These are phyloP conservation scores for Danionella dracula DNA, from an alignment of 2,797 vertebrate genomes.

Conservation along the genomic window DNA sequence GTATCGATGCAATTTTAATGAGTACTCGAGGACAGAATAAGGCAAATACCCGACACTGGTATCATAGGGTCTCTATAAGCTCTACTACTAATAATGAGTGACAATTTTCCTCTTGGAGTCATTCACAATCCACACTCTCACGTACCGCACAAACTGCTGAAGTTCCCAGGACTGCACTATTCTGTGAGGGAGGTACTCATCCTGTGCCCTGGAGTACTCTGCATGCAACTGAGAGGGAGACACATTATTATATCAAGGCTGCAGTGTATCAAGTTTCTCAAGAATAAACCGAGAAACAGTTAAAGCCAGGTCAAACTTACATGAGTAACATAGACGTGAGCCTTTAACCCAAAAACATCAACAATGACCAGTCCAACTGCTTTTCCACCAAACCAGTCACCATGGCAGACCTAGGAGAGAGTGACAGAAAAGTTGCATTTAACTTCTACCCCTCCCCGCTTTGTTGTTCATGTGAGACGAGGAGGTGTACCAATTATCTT, in stretches of 20 bases:
- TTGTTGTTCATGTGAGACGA: too few species aligned
- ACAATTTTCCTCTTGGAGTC: not conserved
- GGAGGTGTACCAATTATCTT: too few species aligned
- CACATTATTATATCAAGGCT: not conserved
- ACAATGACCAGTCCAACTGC: slow-evolving; percentile 69
- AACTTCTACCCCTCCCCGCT: too few species aligned
- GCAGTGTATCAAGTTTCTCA: not conserved
- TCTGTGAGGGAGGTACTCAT: slow-evolving; percentile 74
- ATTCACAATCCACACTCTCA: not conserved
- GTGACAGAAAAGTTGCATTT: too few species aligned
- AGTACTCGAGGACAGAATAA: too few species aligned
- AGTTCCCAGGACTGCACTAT: slow-evolving; percentile 80
- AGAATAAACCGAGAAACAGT: not conserved
- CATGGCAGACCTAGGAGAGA: slow-evolving; percentile 58
- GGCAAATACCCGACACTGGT: too few species aligned
- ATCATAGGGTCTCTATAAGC: too few species aligned
- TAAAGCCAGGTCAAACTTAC: slow-evolving; percentile 55
- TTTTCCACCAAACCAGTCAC: slow-evolving; percentile 80
- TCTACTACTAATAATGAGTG: too few species aligned
- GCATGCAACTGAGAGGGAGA: slow-evolving; percentile 69
- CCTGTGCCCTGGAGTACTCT: slow-evolving; percentile 73
- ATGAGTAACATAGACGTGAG: slow-evolving; percentile 73
- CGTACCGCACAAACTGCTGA: slow-evolving; percentile 79
- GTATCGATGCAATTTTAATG: too few species aligned
- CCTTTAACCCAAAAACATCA: slow-evolving; percentile 59